Evolutionary conservation across 1,140 invertebrate genomes (phyloP).

Genomic region (Drosophila elegans): DNA sequence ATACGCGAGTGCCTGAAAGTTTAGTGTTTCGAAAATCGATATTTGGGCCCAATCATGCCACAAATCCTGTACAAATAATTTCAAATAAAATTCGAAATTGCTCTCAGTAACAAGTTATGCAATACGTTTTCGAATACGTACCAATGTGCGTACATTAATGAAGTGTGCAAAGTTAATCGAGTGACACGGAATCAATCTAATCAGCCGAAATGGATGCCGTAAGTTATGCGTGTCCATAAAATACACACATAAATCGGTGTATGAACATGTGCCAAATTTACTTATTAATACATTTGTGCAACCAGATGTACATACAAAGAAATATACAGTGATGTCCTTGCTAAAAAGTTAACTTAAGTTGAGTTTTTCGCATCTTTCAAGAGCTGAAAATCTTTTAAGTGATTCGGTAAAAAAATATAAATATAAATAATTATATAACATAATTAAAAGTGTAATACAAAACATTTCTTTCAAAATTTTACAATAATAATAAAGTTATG

Average conservation of each 20-base stretch:
- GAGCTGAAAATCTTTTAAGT: neutral
- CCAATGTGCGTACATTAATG: slow-evolving; percentile 28
- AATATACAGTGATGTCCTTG: slow-evolving; percentile 11
- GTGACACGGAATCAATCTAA: slow-evolving; percentile 36
- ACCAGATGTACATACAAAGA: slow-evolving; percentile 9
- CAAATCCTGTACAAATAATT: slow-evolving; percentile 22
- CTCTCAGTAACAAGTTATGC: slow-evolving; percentile 55
- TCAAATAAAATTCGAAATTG: slow-evolving; percentile 25
- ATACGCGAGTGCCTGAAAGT: slow-evolving; percentile 7
- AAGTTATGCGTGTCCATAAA: slow-evolving; percentile 45
- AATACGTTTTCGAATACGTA: slow-evolving; percentile 46
- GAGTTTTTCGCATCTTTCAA: neutral
- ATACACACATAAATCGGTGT: slow-evolving; percentile 5
- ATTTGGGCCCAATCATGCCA: neutral
- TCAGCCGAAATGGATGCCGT: slow-evolving; percentile 42
- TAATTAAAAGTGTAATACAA: too few relatives aligned
- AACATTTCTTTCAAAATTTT: too few relatives aligned
- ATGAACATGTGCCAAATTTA: slow-evolving; percentile 43
- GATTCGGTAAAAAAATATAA: too few relatives aligned
- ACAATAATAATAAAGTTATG: too few relatives aligned
- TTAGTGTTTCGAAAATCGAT: slow-evolving; percentile 17
- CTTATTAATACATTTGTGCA: slow-evolving; percentile 54
- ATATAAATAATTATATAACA: too few relatives aligned
- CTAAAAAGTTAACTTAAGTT: neutral
- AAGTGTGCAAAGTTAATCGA: slow-evolving; percentile 33